Base-by-base conservation (phyloP, 2,888 invertebrate genomes). In the Thymelicus lineola region DNA sequence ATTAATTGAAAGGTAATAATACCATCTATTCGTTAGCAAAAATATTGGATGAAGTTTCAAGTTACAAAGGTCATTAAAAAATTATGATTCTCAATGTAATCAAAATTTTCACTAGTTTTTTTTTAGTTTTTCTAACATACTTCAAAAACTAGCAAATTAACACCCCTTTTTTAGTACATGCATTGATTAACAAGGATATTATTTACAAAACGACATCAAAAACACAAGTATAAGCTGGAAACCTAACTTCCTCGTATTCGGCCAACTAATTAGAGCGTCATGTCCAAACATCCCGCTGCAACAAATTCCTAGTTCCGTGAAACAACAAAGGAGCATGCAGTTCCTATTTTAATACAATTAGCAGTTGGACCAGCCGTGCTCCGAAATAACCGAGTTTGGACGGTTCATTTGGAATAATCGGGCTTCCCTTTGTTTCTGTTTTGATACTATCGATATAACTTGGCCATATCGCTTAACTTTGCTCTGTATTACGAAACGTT, bases 391-490 rank as follows among this genome's bases (percentile, higher is more conserved):
- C 66, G 77, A 73, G 74, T 76, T 75, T 75, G 35, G 45, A 48
- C 70, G 62, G 73, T 71, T 77, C 70, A 75, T 75, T 73, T 70
- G 57, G 71, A 73, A 75, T 75, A 75, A 75, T 77, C 73, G 74
- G 76, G 75, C 42, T 42, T 65, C 63, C 68, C 50, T 53, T 57
- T 66, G 58, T 71, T 66, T 70, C 64, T 71, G 53, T 71, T 64
- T 63, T 66, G 35, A 55, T 70, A 59, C 48, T 42, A 42, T 42
- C 42, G 58, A 60, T 46, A 60, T 46, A 17, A 36, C 48, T 17
- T 66, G 48, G 14, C n/a, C 17, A 42, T 28, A 6, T 15, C 42
- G 12, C 36, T 28, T 28, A 28, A 28, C 28, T 28, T 28, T 28
- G 3, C 28, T 28, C 1, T 28, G 28, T 28, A 28, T 5, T 28